Evolutionary conservation across 2,113 vertebrate species (phyloP).

Genomic region (Scomber colias): DNA sequence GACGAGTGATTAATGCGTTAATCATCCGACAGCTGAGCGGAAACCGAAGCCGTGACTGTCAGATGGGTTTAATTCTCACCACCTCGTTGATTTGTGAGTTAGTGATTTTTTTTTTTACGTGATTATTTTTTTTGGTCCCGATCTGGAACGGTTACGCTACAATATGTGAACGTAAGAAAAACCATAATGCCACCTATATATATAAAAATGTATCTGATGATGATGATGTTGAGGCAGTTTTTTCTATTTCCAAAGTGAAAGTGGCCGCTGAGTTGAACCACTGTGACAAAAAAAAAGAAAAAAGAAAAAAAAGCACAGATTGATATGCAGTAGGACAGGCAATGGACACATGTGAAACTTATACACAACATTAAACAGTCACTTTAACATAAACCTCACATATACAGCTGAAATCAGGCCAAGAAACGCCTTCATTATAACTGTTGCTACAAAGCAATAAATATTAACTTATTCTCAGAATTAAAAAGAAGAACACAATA

Average conservation of each 20-base stretch:
- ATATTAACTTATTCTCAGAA: constrained; percentile 64
- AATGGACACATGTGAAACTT: not conserved
- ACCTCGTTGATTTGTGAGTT: not conserved
- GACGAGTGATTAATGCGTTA: constrained; percentile 20
- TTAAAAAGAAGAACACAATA: constrained; percentile 48
- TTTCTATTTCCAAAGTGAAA: constrained; percentile 31
- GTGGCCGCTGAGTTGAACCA: not conserved
- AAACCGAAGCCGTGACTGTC: not conserved
- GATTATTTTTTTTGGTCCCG: constrained; percentile 59
- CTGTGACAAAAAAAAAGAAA: not conserved
- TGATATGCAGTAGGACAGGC: constrained; percentile 27
- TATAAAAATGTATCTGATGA: constrained; percentile 48
- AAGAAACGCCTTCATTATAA: not conserved
- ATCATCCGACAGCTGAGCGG: constrained; percentile 23
- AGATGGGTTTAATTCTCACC: not conserved
- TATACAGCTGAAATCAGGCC: constrained; percentile 6
- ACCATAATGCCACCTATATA: constrained; percentile 34
- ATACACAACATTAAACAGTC: not conserved
- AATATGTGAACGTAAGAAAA: constrained; percentile 31
- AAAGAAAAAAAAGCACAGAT: constrained; percentile 3
- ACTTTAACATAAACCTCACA: constrained; percentile 25
- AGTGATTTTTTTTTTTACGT: not conserved
- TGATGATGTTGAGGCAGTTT: constrained; percentile 74
- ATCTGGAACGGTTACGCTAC: constrained; percentile 42
- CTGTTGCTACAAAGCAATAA: constrained; percentile 66